phyloP scores from a whole-genome alignment of 2,888 invertebrate species.

The Erebia palarica region DNA sequence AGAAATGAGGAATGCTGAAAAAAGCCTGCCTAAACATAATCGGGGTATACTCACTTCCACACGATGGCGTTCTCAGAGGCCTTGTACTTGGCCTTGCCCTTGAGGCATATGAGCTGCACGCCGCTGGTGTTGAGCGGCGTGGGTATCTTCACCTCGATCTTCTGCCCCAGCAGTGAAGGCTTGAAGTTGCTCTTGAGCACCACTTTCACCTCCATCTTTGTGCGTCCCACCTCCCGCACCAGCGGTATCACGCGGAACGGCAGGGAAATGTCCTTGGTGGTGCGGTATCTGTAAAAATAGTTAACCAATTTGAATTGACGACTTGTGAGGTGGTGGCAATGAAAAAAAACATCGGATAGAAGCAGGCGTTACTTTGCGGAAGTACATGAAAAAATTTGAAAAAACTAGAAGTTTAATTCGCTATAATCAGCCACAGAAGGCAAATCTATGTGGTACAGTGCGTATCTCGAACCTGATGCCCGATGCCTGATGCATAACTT shows the following conservation, averaged over 20 bases:
- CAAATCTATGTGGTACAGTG: too few relatives aligned
- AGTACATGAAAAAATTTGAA: too few relatives aligned
- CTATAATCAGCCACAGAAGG: too few relatives aligned
- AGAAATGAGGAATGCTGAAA: too few relatives aligned
- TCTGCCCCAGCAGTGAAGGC: conserved; percentile 98
- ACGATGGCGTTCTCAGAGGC: conserved; percentile 99
- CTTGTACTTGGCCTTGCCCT: conserved; percentile 99
- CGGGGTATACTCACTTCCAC: conserved; percentile 88
- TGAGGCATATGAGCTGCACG: conserved; percentile 98
- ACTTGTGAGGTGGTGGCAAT: too few relatives aligned
- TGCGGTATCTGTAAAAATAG: conserved; percentile 91
- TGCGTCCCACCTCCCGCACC: conserved; percentile 98
- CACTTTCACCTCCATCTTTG: conserved; percentile 99
- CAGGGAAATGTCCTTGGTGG: conserved; percentile 99
- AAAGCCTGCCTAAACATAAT: neutral
- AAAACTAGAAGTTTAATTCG: too few relatives aligned
- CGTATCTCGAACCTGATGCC: too few relatives aligned
- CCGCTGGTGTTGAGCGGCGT: conserved; percentile 99
- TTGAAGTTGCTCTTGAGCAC: conserved; percentile 99
- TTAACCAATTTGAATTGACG: neutral
- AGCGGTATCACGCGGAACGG: conserved; percentile 99
- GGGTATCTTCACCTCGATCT: conserved; percentile 99
- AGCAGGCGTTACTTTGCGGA: too few relatives aligned
- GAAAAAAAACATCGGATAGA: too few relatives aligned
- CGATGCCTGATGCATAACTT: too few relatives aligned